Conservation (phyloP, 2,888 invertebrate species). For the Criorhina ranunculi region DNA sequence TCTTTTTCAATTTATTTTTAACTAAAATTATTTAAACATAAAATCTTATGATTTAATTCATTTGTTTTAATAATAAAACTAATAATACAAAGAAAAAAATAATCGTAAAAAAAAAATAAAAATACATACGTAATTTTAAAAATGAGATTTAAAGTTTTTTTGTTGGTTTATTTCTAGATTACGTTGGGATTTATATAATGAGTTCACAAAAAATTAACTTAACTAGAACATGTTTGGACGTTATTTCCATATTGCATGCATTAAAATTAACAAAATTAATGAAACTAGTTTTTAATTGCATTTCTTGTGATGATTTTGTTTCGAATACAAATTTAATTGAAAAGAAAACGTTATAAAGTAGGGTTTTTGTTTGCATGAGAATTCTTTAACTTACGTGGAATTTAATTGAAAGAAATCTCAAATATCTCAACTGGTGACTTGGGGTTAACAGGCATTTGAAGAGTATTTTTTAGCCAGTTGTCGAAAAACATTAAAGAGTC, state of each 20-base stretch:
- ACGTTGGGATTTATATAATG: constrained; percentile 53
- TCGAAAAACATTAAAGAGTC: too few relatives aligned
- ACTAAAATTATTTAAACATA: constrained; percentile 56
- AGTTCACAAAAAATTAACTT: constrained; percentile 19
- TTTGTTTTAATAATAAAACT: constrained; percentile 37
- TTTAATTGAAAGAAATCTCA: not conserved
- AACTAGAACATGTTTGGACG: constrained; percentile 31
- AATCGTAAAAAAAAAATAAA: constrained; percentile 21
- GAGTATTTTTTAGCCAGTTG: too few relatives aligned
- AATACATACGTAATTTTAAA: constrained; percentile 31
- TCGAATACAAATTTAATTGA: not conserved
- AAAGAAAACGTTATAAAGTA: constrained; percentile 16
- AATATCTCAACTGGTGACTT: too few relatives aligned
- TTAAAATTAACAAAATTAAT: constrained; percentile 24
- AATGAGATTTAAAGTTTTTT: constrained; percentile 33
- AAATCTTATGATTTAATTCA: constrained; percentile 15
- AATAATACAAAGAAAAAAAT: constrained; percentile 1
- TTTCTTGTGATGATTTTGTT: constrained; percentile 23
- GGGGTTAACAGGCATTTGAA: not conserved
- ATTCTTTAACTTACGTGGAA: not conserved
- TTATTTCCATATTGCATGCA: constrained; percentile 8
- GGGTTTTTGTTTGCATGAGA: constrained; percentile 3
- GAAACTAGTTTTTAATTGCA: constrained; percentile 5
- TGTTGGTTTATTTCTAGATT: constrained; percentile 32
- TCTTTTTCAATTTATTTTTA: constrained; percentile 35